These are phyloP conservation scores for Allygus modestus DNA, from an alignment of 2,888 invertebrate genomes.

Conservation along the genomic window DNA sequence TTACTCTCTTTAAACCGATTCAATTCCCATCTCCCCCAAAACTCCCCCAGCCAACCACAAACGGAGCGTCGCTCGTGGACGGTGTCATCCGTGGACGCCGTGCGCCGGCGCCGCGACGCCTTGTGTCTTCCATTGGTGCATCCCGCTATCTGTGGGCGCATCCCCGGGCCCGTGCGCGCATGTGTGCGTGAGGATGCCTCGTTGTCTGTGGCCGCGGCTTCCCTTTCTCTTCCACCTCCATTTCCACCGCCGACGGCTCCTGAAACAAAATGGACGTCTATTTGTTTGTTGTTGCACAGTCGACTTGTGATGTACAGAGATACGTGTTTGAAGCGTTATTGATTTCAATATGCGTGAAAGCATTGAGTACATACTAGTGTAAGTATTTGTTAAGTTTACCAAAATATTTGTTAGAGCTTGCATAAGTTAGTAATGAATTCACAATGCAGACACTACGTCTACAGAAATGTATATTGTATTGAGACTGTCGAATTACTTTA, in stretches of 20 bases:
- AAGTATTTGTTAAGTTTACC: too few species aligned
- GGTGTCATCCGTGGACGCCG: slow-evolving; percentile 1
- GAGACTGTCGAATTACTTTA: too few species aligned
- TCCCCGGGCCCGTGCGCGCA: neutral
- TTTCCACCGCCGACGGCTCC: neutral
- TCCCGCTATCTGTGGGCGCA: slow-evolving; percentile 32
- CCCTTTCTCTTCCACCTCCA: neutral
- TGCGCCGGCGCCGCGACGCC: slow-evolving; percentile 25
- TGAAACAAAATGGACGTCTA: slow-evolving; percentile 34
- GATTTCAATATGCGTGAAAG: too few species aligned
- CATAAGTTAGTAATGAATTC: too few species aligned
- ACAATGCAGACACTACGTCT: too few species aligned
- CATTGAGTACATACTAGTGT: too few species aligned
- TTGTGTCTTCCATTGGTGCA: slow-evolving; percentile 43
- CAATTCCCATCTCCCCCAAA: too few species aligned
- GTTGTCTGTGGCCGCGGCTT: neutral
- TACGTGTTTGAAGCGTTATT: too few species aligned
- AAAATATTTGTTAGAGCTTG: too few species aligned
- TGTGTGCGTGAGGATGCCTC: neutral
- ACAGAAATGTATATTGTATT: too few species aligned
- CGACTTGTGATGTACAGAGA: too few species aligned
- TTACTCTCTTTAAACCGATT: neutral
- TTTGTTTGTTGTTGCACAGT: neutral
- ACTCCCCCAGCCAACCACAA: neutral
- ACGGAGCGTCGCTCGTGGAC: neutral